A percentile compares a stretch with the other conserved stretches of the same genome.
Conservation (phyloP, 2,888 invertebrate species). For the Oxycera nigricornis region DNA sequence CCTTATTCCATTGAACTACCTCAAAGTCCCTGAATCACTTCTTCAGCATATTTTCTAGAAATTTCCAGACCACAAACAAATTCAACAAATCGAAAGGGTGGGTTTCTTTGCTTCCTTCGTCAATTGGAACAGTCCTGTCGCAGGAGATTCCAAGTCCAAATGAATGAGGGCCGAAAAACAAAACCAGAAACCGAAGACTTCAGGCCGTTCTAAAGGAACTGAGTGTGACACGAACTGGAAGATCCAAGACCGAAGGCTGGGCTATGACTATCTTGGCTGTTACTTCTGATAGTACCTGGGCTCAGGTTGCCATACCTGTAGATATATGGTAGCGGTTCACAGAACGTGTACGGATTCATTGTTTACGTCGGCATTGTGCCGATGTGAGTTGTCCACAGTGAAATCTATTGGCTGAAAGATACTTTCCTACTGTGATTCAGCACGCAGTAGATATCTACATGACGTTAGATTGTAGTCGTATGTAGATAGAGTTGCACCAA, state of each 20-base stretch:
- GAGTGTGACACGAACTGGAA: background rate
- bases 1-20: too few relatives aligned
- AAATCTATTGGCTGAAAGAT: too few relatives aligned
- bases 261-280: background rate
- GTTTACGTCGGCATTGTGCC: slow-evolving; percentile 15
- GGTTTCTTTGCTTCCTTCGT: too few relatives aligned
- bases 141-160: background rate
- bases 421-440: background rate
- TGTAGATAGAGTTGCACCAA: background rate
- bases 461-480: background rate
- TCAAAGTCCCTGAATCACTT: too few relatives aligned
- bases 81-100: too few relatives aligned
- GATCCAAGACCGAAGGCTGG: background rate
- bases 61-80: too few relatives aligned
- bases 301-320: background rate
- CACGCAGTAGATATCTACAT: background rate
- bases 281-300: background rate
- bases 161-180: background rate
- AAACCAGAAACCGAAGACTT: background rate
- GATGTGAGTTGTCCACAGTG: background rate
- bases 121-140: too few relatives aligned
- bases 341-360: background rate
- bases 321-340: background rate
- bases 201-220: slow-evolving; percentile 3
- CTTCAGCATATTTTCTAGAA: too few relatives aligned